Conservation (phyloP, 1,140 invertebrate genomes). For the Goniozus legneri region DNA sequence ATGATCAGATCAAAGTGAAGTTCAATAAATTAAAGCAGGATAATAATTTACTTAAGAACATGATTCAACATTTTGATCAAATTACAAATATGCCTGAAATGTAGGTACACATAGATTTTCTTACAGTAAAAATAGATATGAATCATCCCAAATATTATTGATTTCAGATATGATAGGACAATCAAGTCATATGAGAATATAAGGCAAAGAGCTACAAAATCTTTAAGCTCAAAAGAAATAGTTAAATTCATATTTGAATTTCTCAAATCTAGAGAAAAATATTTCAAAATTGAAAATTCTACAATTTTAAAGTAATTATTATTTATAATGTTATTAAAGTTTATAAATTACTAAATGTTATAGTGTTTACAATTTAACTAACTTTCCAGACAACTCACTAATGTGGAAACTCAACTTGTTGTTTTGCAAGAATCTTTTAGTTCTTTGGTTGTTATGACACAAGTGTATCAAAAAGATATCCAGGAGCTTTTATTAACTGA, state of each 20-base stretch:
- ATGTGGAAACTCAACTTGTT: conserved; percentile 17
- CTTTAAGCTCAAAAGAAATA: conserved; percentile 19
- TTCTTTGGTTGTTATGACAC: conserved; percentile 20
- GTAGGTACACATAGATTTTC: conserved; percentile 24
- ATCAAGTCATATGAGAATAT: conserved; percentile 10
- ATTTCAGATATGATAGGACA: conserved; percentile 26
- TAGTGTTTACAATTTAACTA: not conserved
- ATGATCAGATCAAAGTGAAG: conserved; percentile 19
- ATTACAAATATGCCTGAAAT: conserved; percentile 13
- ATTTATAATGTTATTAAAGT: not conserved
- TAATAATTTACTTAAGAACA: conserved; percentile 14
- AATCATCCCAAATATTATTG: no score
- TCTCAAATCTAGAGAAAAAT: conserved; percentile 1
- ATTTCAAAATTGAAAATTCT: conserved; percentile 13
- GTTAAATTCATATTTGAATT: conserved; percentile 23
- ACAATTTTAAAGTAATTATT: conserved; percentile 14
- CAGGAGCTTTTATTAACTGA: conserved; percentile 10
- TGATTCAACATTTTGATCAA: conserved; percentile 16
- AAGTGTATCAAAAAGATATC: conserved; percentile 18
- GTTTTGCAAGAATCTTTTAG: conserved; percentile 21
- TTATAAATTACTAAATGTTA: not conserved
- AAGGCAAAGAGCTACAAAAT: conserved; percentile 9
- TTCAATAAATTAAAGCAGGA: conserved; percentile 16
- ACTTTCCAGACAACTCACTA: conserved; percentile 17
- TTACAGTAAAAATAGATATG: no score